Evolutionary conservation across 2,797 vertebrate genomes (phyloP), one percentile per base, ranked within the genome.

Genomic region (Oreonectes daqikongensis): DNA sequence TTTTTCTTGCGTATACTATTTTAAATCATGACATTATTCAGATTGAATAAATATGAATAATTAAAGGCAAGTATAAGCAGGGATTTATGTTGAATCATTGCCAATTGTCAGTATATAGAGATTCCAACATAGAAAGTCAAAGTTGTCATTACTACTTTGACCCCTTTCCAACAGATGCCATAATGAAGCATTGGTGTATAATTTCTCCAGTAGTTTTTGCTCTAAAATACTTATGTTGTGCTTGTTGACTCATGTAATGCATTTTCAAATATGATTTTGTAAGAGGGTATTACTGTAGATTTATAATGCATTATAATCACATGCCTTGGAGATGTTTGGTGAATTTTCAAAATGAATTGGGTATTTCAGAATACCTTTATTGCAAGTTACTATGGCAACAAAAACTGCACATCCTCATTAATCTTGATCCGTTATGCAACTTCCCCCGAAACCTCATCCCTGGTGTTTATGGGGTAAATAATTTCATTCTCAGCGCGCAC

Each of bases 361-460:
- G 57, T 30, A 63, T 79, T 81, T 79, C 42, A 30, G 63, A 68
- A 72, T 71, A 30, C 63, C 32, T 74, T 79, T 79, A 70, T 75
- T 68, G 20, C 18, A 18, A 42, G 79, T 84, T 81, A 68, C 73
- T 81, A 81, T 81, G 46, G 77, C 61, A 79, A 79, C 82, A 74
- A 68, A 81, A 66, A 35, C 60, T 52, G 24, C 32, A 52, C 26
- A 69, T 70, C 30, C 64, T 61, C 30, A 79, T 77, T 70, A 79
- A 79, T 55, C 44, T 64, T 46, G 30, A 59, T 48, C 69, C 40
- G 53, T 69, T 83, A 65, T 66, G 35, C 44, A 50, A 59, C 48
- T 64, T 65, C 35, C 18, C 28, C 65, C 64, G n/a, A 26, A 76
- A 44, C 52, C 18, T 32, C 64, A 72, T 63, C 35, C 4, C 46